phyloP scores from a whole-genome alignment of 2,113 vertebrate genomes.

The Astatotilapia flaviijosephi region DNA sequence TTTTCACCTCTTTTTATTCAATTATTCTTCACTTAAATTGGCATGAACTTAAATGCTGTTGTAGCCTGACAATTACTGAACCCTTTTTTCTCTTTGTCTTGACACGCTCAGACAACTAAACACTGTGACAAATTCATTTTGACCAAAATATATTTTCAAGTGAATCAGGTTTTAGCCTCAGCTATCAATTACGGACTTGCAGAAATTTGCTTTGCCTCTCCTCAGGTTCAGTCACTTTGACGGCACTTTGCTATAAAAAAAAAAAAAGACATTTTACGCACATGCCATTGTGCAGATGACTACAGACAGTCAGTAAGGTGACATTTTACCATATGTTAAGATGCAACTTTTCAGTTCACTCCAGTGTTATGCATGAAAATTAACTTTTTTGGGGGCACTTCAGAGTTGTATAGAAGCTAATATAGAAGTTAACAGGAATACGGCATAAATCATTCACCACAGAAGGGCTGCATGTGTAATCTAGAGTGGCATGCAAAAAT shows the following conservation, averaged over 20 bases:
- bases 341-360: not conserved
- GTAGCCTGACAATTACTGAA: slow-evolving; percentile 12
- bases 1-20: not conserved
- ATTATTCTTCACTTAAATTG: slow-evolving; percentile 7
- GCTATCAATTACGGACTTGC: slow-evolving; percentile 70
- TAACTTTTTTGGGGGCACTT: fast-evolving
- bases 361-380: not conserved
- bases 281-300: not conserved
- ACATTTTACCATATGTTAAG: not conserved
- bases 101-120: slow-evolving; percentile 31
- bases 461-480: not conserved
- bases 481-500: not conserved
- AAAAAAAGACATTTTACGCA: not conserved
- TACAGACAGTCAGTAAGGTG: not conserved
- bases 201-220: slow-evolving; percentile 16
- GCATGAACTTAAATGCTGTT: slow-evolving; percentile 20
- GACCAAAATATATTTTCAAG: slow-evolving; percentile 56
- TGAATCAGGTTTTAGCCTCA: slow-evolving; percentile 53
- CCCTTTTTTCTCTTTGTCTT: slow-evolving; percentile 53
- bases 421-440: not conserved
- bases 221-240: not conserved
- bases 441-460: not conserved
- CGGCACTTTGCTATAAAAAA: not conserved
- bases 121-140: slow-evolving; percentile 63
- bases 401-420: not conserved